A percentile compares a stretch with the other conserved stretches of the same genome.
Conservation (phyloP, 1,140 invertebrate genomes). For the Zaprionus inermis region DNA sequence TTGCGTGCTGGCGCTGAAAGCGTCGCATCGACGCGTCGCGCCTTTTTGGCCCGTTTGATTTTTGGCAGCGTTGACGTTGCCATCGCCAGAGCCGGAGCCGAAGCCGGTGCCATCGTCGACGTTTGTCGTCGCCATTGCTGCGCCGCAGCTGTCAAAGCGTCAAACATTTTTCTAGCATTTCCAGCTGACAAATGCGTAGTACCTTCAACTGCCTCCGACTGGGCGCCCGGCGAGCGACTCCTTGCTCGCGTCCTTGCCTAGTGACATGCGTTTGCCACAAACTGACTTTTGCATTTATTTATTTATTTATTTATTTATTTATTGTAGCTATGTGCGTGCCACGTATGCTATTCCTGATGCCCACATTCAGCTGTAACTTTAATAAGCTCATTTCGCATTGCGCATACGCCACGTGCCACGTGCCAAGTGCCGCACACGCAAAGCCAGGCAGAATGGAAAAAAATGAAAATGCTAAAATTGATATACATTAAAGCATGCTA, state of each 20-base stretch:
- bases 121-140: constrained; percentile 33
- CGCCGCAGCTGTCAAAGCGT: constrained; percentile 76
- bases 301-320: constrained; percentile 79
- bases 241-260: constrained; percentile 21
- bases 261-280: constrained; percentile 40
- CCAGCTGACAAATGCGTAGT: constrained; percentile 67
- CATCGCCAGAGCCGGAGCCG: neutral
- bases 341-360: neutral
- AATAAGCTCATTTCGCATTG: constrained; percentile 31
- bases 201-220: no score
- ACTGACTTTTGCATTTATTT: constrained; percentile 78
- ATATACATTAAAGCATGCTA: neutral
- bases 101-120: constrained; percentile 19
- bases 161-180: constrained; percentile 65
- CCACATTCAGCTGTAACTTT: neutral
- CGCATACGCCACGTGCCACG: constrained; percentile 29
- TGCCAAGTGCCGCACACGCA: neutral
- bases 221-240: neutral
- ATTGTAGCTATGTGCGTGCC: constrained; percentile 51
- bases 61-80: constrained; percentile 26
- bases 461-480: neutral
- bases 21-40: constrained; percentile 46
- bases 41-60: constrained; percentile 57
- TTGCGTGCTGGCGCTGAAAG: constrained; percentile 44
- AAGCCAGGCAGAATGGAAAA: neutral